phyloP scores from a whole-genome alignment of 2,113 vertebrate genomes.

The Psilopsiagon aymara region DNA sequence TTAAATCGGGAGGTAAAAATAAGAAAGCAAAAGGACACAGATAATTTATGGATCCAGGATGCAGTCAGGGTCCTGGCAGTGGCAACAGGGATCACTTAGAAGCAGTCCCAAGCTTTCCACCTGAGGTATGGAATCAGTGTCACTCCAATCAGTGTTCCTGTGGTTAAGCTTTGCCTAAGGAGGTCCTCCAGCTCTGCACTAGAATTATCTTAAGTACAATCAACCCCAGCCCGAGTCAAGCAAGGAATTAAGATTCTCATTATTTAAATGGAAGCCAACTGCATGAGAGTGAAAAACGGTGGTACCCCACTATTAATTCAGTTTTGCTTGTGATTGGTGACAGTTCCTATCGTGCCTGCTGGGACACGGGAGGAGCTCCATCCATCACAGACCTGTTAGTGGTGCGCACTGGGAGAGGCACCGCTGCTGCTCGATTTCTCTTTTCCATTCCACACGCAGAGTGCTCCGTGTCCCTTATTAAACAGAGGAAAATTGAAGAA shows the following conservation, averaged over 20 bases:
- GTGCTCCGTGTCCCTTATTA: neutral
- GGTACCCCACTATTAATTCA: neutral
- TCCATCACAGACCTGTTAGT: neutral
- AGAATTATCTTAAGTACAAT: neutral
- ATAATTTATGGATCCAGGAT: neutral
- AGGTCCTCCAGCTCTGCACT: neutral
- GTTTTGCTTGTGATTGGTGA: neutral
- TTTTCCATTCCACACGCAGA: neutral
- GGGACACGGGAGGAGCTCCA: neutral
- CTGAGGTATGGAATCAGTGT: fast-evolving
- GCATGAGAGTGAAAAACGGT: neutral
- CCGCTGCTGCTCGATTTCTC: fast-evolving
- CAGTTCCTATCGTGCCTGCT: neutral
- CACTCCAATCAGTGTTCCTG: neutral
- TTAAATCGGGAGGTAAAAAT: neutral
- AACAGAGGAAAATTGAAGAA: neutral
- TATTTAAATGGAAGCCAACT: neutral
- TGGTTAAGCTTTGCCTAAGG: neutral
- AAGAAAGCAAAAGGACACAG: neutral
- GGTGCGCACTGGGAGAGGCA: neutral
- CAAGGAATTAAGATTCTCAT: neutral
- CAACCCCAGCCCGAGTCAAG: neutral
- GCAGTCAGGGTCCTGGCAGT: neutral
- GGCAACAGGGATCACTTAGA: neutral
- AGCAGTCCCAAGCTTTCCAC: neutral